Evolutionary conservation across 1,140 invertebrate species (phyloP), one percentile per base, ranked within the genome.

Genomic region (Drosophila lini): DNA sequence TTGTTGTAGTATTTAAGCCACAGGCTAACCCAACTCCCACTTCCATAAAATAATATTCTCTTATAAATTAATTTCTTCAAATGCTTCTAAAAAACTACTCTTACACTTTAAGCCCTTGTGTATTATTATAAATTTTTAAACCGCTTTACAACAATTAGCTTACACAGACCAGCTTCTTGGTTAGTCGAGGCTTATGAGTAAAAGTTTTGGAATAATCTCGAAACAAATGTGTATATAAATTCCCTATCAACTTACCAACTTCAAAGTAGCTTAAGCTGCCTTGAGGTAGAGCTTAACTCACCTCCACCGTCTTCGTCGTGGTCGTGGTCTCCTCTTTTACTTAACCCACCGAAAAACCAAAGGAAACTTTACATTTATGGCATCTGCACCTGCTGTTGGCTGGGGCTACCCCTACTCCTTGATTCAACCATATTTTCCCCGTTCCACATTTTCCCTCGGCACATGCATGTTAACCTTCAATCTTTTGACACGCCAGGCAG

Each of bases 341-440:
- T 41, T 34, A 57, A 48, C 58, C 58, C 53, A 45, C 25, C 44
- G n/a, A 71, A 38, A 42, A 11, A 5, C 34, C n/a, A 32, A 68
- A 34, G 53, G 45, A 77, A 83, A 85, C 69, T 81, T 79, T 63
- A 82, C 83, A 85, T 86, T 88, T 88, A 86, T 82, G 83, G 76
- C 83, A 80, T 69, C 83, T 88, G 83, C 83, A 88, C 62, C 82
- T 82, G 82, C 65, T 65, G 73, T 36, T 63, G 62, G 41, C 5
- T 28, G 31, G 28, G 31, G 28, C 22, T 9, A 8, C 11, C 25
- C 36, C 57, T 16, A 38, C 64, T 58, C 41, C 28, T 34, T 34
- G 16, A n/a, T 3, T 48, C 31, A 28, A 10, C 53, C 45, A 6
- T 10, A 7, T 40, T 28, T 38, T 4, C 41, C 22, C 16, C 65